Conservation (phyloP, 2,888 invertebrate species). For the Anoncus sp. region DNA sequence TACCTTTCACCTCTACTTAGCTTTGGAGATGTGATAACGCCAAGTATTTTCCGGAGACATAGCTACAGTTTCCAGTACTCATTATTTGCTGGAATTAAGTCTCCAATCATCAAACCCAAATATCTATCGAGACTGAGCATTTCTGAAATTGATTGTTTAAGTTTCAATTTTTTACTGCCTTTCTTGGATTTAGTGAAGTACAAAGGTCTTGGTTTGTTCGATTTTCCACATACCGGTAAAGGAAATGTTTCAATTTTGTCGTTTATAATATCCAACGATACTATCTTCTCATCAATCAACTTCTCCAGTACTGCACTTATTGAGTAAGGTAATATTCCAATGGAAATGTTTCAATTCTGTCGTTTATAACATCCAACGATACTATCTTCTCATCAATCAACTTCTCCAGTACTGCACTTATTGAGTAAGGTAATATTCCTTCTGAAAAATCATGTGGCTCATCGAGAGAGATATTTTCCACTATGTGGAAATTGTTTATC, state of each 20-base stretch:
- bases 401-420: too few species aligned
- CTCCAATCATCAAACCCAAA: too few species aligned
- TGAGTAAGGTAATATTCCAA: not conserved
- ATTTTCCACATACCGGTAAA: not conserved
- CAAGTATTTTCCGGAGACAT: too few species aligned
- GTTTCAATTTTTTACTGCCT: conserved; percentile 52
- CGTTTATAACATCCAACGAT: conserved; percentile 13
- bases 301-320: too few species aligned
- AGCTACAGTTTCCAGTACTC: too few species aligned
- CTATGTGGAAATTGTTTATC: conserved; percentile 56
- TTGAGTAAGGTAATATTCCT: conserved; percentile 28
- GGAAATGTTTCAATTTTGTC: conserved; percentile 8
- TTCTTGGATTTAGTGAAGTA: conserved; percentile 4
- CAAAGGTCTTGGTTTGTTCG: conserved; percentile 21
- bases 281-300: not conserved
- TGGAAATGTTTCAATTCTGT: conserved; percentile 7
- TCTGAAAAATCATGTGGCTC: conserved; percentile 56
- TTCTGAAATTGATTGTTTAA: too few species aligned
- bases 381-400: conserved; percentile 2
- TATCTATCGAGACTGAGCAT: too few species aligned
- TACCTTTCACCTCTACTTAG: conserved; percentile 32
- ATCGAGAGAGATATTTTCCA: conserved; percentile 55
- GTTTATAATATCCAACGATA: conserved; percentile 15
- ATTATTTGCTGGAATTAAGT: too few species aligned
- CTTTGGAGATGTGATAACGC: too few species aligned